Conservation (phyloP, 2,888 invertebrate genomes). For the Ferrisia virgata region DNA sequence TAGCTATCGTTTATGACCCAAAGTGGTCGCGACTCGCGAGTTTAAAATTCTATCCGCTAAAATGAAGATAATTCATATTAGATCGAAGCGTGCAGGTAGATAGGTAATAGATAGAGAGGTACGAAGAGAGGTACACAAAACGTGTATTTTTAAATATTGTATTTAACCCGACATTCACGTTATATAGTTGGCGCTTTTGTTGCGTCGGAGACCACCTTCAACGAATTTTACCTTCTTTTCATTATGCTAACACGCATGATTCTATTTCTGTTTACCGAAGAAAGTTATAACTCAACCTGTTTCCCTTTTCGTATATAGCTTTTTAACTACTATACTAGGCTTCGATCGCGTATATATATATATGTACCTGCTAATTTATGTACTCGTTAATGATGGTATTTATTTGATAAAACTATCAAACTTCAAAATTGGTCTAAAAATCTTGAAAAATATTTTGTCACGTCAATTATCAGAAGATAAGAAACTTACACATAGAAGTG, state of each 20-base stretch:
- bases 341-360: neutral
- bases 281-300: neutral
- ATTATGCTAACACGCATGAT: neutral
- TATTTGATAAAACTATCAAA: neutral
- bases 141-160: conserved; percentile 11
- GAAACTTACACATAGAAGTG: too few relatives aligned
- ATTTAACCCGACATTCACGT: neutral
- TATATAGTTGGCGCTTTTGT: neutral
- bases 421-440: neutral
- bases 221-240: neutral
- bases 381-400: neutral
- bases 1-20: conserved; percentile 1
- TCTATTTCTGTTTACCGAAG: neutral
- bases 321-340: neutral
- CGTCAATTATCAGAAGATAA: too few relatives aligned
- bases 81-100: neutral
- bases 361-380: neutral
- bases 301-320: too few relatives aligned
- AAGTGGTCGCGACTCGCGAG: neutral
- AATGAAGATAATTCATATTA: neutral
- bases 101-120: neutral
- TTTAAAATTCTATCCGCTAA: conserved; percentile 1
- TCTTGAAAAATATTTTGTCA: too few relatives aligned
- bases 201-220: neutral
- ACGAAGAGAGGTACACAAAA: neutral